A percentile compares a stretch with the other conserved stretches of the same genome.
phyloP scores from a whole-genome alignment of 2,113 vertebrate genomes.

The Muscicapa adusta region DNA sequence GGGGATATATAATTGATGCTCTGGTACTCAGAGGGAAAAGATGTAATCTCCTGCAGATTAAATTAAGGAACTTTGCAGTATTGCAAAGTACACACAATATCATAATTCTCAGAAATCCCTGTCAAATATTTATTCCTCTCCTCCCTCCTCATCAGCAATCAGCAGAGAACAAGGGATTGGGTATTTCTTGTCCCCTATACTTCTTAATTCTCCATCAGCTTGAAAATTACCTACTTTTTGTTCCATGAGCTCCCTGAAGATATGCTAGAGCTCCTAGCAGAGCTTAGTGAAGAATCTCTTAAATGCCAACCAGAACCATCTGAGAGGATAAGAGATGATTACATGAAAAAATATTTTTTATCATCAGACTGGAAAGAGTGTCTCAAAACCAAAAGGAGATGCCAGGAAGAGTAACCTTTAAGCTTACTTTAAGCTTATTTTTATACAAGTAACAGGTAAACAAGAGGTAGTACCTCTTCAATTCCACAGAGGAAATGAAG shows the following conservation, averaged over 20 bases:
- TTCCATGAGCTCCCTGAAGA: accelerated
- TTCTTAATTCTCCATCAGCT: background rate
- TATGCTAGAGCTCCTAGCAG: background rate
- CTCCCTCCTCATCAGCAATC: background rate
- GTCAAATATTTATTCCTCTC: background rate
- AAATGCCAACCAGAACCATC: background rate
- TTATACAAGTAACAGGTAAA: background rate
- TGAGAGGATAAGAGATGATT: background rate
- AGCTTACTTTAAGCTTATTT: background rate
- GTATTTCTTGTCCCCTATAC: background rate
- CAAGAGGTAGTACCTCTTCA: background rate
- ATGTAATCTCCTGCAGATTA: background rate
- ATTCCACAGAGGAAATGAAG: background rate
- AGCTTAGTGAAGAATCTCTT: background rate
- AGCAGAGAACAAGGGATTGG: background rate
- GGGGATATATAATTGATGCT: background rate
- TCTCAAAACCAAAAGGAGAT: background rate
- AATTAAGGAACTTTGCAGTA: background rate
- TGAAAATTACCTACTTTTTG: background rate
- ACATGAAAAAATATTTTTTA: background rate
- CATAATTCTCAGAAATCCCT: background rate
- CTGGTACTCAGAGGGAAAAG: background rate
- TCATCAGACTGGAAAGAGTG: background rate
- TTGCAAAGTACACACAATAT: background rate
- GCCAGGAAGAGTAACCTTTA: background rate